Conservation (phyloP, 2,113 vertebrate genomes). For the Xyliphius kryptos region DNA sequence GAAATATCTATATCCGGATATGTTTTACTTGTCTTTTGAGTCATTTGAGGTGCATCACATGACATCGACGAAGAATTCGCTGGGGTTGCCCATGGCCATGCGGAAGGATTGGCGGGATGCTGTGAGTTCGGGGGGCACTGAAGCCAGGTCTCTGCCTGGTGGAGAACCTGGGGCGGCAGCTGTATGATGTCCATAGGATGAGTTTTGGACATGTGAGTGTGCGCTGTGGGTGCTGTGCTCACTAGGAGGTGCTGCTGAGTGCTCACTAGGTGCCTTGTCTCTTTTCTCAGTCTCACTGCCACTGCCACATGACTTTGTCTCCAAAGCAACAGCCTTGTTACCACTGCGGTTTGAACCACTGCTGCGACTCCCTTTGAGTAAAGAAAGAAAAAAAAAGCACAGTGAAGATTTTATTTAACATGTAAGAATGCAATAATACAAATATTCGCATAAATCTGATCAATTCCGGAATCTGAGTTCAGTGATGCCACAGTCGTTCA, state of each 20-base stretch:
- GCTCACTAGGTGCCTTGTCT: slow-evolving; percentile 66
- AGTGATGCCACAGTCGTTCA: too few relatives aligned
- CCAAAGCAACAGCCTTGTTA: slow-evolving; percentile 56
- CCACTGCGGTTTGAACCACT: slow-evolving; percentile 83
- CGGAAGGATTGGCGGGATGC: slow-evolving; percentile 89
- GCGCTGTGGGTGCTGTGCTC: slow-evolving; percentile 60
- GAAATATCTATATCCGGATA: slow-evolving; percentile 13
- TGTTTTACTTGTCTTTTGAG: slow-evolving; percentile 12
- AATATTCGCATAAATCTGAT: too few relatives aligned
- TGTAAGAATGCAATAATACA: too few relatives aligned
- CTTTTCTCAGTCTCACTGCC: slow-evolving; percentile 74
- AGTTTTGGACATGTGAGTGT: slow-evolving; percentile 68
- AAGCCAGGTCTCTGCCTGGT: slow-evolving; percentile 70
- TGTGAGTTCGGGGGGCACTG: slow-evolving; percentile 82
- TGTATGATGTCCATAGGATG: slow-evolving; percentile 59
- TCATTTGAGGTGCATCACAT: too few relatives aligned
- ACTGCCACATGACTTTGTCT: slow-evolving; percentile 72
- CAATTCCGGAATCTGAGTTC: too few relatives aligned
- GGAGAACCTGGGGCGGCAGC: slow-evolving; percentile 67
- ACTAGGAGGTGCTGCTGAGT: slow-evolving; percentile 59
- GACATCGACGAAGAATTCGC: slow-evolving; percentile 96
- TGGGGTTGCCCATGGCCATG: slow-evolving; percentile 92
- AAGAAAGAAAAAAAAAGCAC: too few relatives aligned
- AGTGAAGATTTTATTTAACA: too few relatives aligned
- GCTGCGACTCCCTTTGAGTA: slow-evolving; percentile 81